Evolutionary conservation across 2,113 vertebrate species (phyloP), one percentile per base, ranked within the genome.

Genomic region (Psettodes erumei): DNA sequence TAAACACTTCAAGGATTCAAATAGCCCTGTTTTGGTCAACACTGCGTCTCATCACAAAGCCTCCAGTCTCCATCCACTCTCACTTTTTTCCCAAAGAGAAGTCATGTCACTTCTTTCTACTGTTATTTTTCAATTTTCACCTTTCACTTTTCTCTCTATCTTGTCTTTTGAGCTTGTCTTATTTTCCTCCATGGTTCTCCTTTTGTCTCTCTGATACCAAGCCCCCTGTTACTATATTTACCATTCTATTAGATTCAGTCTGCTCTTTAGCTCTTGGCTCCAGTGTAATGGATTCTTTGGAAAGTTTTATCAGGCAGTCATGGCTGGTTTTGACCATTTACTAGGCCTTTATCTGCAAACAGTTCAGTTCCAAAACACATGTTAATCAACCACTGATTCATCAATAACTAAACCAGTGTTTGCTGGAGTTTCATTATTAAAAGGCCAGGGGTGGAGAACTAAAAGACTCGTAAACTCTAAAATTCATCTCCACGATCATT

Each of bases 141-240:
- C 18, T 75, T 25, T 66, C 25, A 40, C 51, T 30, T 47, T n/a
- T 58, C 40, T 55, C 1, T 8, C 16, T 1, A 1, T 21, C 0
- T 28, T n/a, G 25, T 63, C 53, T 64, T 32, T 61, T 27, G 19
- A 64, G 25, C 37, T 60, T 2, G 43, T 71, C 47, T 81, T 42
- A 65, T 51, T 61, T 51, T 21, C 60, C 16, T 32, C 1, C 23
- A 38, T 2, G 28, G 70, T 67, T 48, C 35, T 69, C 19, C 23
- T 59, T 70, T 53, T 10, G 32, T 59, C 65, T 58, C 48, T 10
- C n/a, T 47, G 53, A 67, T 76, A 76, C 33, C 0, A 19, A 82
- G 72, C 59, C 48, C 75, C 11, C 16, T 0, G 13, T 53, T 23
- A 28, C 68, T 79, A 45, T 83, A 84, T 83, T 83, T 86, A 71